Evolutionary conservation across 2,888 invertebrate genomes (phyloP).

Genomic region (Sphinx pinastri): DNA sequence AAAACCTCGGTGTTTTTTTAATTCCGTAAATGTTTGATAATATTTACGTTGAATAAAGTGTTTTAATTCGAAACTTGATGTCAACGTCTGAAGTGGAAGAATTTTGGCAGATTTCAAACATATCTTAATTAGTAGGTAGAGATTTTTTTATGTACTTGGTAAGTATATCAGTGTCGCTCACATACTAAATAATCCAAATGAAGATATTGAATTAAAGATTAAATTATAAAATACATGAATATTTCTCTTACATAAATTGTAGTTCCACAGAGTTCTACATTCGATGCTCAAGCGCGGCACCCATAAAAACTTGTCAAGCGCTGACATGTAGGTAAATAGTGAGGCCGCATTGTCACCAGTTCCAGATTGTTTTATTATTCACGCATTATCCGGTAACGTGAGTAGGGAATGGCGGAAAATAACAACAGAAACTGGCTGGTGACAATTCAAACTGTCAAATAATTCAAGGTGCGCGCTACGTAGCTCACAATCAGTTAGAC

Average conservation of each 20-base stretch:
- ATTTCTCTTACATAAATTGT: not conserved
- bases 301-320: slow-evolving; percentile 14
- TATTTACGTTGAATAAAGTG: not conserved
- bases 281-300: too few species aligned
- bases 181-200: too few species aligned
- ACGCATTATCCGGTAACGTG: slow-evolving; percentile 50
- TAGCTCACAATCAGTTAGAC: slow-evolving; percentile 80
- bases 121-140: too few species aligned
- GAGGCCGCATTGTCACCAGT: slow-evolving; percentile 41
- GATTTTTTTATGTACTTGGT: too few species aligned
- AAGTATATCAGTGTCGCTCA: too few species aligned
- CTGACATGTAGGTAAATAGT: slow-evolving; percentile 8
- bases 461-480: slow-evolving; percentile 74
- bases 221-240: too few species aligned
- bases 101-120: too few species aligned
- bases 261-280: not conserved
- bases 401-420: slow-evolving; percentile 56
- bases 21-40: slow-evolving; percentile 4
- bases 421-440: slow-evolving; percentile 63
- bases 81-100: not conserved
- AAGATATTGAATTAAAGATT: too few species aligned
- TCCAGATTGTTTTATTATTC: slow-evolving; percentile 62
- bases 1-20: slow-evolving; percentile 35
- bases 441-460: slow-evolving; percentile 79
- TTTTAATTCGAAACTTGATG: not conserved